Evolutionary conservation across 2,888 invertebrate species (phyloP).

Genomic region (Acrocera orbiculus): DNA sequence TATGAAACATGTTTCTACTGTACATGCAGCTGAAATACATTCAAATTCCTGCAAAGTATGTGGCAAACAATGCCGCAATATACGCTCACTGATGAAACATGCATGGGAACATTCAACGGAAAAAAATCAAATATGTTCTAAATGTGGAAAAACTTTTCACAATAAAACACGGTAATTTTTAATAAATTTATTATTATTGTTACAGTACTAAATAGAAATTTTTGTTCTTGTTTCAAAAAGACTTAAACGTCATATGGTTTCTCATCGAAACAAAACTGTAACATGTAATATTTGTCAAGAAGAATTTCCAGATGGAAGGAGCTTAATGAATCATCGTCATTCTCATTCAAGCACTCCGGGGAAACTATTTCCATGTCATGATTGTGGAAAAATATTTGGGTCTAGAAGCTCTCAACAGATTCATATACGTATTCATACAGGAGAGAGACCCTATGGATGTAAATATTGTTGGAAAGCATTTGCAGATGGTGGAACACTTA

Average conservation of each 20-base stretch:
- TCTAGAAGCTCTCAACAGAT: constrained; percentile 74
- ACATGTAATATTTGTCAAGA: constrained; percentile 51
- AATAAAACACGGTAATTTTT: constrained; percentile 40
- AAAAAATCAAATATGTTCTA: constrained; percentile 43
- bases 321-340: constrained; percentile 50
- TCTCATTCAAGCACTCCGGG: constrained; percentile 37
- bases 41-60: constrained; percentile 48
- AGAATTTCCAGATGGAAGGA: constrained; percentile 50
- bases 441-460: constrained; percentile 66
- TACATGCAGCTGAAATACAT: constrained; percentile 41
- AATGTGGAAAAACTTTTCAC: constrained; percentile 52
- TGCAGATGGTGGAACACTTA: constrained; percentile 68
- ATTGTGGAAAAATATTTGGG: constrained; percentile 74
- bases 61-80: constrained; percentile 50
- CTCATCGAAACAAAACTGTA: constrained; percentile 52
- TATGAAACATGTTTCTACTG: constrained; percentile 42
- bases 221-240: constrained; percentile 11
- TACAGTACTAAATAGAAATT: not conserved
- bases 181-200: not conserved
- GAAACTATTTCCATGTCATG: constrained; percentile 60
- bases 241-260: constrained; percentile 47
- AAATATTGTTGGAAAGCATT: constrained; percentile 79
- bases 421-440: constrained; percentile 70
- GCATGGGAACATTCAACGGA: constrained; percentile 50
- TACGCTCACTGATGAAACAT: constrained; percentile 46